Evolutionary conservation across 2,888 invertebrate species (phyloP), one percentile per base, ranked within the genome.

Genomic region (Drosophila rubida): DNA sequence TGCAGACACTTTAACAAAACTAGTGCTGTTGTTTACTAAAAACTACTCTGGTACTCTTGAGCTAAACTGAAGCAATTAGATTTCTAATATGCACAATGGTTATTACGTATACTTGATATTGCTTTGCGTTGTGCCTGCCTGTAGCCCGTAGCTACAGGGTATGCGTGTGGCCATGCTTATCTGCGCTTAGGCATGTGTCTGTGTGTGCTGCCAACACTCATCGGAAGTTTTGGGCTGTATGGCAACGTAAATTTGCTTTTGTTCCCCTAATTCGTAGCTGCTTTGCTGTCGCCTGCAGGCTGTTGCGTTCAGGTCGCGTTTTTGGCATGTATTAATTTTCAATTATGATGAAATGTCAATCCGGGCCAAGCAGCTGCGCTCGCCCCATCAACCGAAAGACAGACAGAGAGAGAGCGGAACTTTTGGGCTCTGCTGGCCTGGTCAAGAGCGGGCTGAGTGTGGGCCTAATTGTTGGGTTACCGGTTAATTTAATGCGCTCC

Each of bases 291-390:
- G 42, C 48, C 62, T 23, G 32, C 32, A 44, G 63, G 63, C 69
- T 57, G 58, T 49, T 67, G 51, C 53, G 48, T 54, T 54, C 9
- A 45, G 48, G 53, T 59, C 51, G 41, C 53, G 55, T 59, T 57
- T 57, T 53, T 45, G 74, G 67, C 76, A 63, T 66, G 65, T 73
- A 74, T 84, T 80, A 68, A 78, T 78, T 78, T 78, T 68, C 70
- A 83, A 78, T 75, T 80, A 73, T 75, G 69, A 75, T 55, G 54
- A 73, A 73, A 63, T 64, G 39, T 64, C 59, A 63, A 68, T 54
- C 30, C 30, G 23, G 11, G 8, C 27, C 23, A 2, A 27, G 22
- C n/a, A 41, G 22, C n/a, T n/a, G 48, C 30, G 7, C 32, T 14
- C 39, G n/a, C 45, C 9, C 39, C 1, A 19, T 1, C 19, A 19